A percentile compares a stretch with the other conserved stretches of the same genome.
phyloP scores from a whole-genome alignment of 2,888 invertebrate genomes.

The Stenoptilia bipunctidactyla region DNA sequence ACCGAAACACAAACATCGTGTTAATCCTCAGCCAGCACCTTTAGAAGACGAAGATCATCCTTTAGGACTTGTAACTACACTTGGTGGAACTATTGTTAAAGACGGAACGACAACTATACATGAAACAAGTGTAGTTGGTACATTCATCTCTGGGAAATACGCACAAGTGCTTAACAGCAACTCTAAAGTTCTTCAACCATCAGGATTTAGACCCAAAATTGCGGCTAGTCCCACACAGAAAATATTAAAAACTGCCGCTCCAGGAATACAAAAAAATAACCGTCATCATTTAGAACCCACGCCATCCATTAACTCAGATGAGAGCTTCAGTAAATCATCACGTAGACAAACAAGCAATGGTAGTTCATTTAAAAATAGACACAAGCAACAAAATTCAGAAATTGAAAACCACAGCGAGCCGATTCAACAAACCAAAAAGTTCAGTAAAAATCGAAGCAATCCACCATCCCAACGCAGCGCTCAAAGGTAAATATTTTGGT shows the following conservation, averaged over 20 bases:
- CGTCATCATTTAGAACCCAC: constrained; percentile 76
- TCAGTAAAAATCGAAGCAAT: constrained; percentile 25
- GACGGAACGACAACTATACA: constrained; percentile 87
- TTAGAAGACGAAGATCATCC: constrained; percentile 78
- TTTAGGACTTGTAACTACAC: constrained; percentile 84
- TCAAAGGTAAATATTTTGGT: constrained; percentile 40
- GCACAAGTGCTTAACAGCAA: constrained; percentile 89
- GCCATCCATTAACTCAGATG: constrained; percentile 73
- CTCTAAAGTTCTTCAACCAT: constrained; percentile 72
- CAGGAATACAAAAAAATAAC: constrained; percentile 65
- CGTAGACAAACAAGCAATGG: constrained; percentile 63
- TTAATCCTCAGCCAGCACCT: constrained; percentile 47
- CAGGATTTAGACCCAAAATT: constrained; percentile 73
- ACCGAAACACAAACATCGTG: constrained; percentile 57
- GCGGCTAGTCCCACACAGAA: constrained; percentile 76
- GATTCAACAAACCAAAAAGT: constrained; percentile 39
- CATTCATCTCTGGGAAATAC: constrained; percentile 89
- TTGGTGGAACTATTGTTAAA: constrained; percentile 86
- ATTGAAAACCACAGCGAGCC: constrained; percentile 45
- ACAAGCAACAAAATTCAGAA: constrained; percentile 40
- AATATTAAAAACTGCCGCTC: constrained; percentile 83
- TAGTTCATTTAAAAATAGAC: constrained; percentile 72
- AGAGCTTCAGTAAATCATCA: constrained; percentile 66
- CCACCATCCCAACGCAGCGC: constrained; percentile 20
- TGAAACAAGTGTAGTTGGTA: constrained; percentile 91